A percentile compares a stretch with the other conserved stretches of the same genome.
Evolutionary conservation across 2,797 vertebrate species (phyloP).

Genomic region (Nannoperca obscura): DNA sequence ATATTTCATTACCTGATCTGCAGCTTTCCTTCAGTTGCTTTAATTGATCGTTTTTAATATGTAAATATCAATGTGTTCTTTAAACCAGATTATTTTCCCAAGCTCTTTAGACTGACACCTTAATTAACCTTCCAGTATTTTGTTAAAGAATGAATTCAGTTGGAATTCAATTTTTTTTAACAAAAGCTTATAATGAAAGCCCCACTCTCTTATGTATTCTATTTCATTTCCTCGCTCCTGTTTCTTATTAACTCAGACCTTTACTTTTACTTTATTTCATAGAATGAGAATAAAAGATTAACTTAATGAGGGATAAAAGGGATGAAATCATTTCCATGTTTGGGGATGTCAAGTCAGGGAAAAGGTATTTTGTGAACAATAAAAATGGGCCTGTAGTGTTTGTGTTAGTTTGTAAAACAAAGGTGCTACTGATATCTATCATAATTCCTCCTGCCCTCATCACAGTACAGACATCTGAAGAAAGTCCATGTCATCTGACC

Average conservation of each 20-base stretch:
- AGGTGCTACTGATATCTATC: neutral
- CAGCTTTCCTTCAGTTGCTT: constrained; percentile 18
- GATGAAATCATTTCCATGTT: neutral
- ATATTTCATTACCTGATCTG: constrained; percentile 51
- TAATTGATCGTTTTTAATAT: constrained; percentile 60
- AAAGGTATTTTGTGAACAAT: neutral
- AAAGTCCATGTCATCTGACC: neutral
- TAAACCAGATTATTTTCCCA: constrained; percentile 12
- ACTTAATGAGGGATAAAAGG: neutral
- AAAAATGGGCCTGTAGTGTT: neutral
- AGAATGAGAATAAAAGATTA: constrained; percentile 9
- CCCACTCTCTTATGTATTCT: neutral
- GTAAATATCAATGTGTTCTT: constrained; percentile 58
- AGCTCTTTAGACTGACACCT: constrained; percentile 30
- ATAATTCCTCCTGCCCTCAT: neutral
- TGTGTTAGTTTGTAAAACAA: neutral
- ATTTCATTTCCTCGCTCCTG: constrained; percentile 3
- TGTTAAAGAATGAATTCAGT: constrained; percentile 18
- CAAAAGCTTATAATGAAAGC: constrained; percentile 39
- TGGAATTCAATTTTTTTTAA: constrained; percentile 16
- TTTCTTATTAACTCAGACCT: constrained; percentile 1
- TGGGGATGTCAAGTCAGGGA: neutral
- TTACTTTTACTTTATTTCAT: constrained; percentile 7
- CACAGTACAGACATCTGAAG: neutral
- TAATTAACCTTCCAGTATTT: constrained; percentile 63